phyloP scores from a whole-genome alignment of 2,797 vertebrate species.

The Onychomys leucogaster region DNA sequence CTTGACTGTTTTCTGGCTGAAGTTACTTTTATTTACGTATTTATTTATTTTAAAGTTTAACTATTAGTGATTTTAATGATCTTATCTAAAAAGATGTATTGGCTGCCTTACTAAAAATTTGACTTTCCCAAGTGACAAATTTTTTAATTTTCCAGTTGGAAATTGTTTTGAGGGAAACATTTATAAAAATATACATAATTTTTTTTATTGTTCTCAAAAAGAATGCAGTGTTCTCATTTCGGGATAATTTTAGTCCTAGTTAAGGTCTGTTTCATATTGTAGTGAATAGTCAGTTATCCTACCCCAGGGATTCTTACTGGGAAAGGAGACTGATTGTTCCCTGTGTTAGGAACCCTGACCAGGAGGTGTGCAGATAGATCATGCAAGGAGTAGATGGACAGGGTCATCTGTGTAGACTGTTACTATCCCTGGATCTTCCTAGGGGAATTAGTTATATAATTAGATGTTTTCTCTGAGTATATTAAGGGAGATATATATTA shows the following conservation, averaged over 20 bases:
- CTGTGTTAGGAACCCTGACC: background rate
- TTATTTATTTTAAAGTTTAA: background rate
- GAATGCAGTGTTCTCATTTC: background rate
- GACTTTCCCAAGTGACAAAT: background rate
- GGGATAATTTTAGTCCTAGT: background rate
- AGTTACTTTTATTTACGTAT: background rate
- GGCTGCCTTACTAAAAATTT: slow-evolving; percentile 30
- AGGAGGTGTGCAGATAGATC: background rate
- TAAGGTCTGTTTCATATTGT: slow-evolving; percentile 24
- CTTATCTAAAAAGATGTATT: slow-evolving; percentile 33
- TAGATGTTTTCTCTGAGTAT: background rate
- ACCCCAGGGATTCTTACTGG: background rate
- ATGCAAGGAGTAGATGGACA: background rate
- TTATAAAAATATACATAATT: background rate
- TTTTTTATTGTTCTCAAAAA: slow-evolving; percentile 44
- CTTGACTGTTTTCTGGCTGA: slow-evolving; percentile 51
- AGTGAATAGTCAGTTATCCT: background rate
- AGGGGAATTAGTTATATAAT: slow-evolving; percentile 1
- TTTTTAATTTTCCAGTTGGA: slow-evolving; percentile 31
- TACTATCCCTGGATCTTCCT: background rate
- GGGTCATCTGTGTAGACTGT: background rate
- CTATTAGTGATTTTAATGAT: background rate
- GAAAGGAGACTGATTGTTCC: background rate
- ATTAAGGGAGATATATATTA: background rate
- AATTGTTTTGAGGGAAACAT: slow-evolving; percentile 42